A percentile compares a stretch with the other conserved stretches of the same genome.
Conservation (phyloP, 64 coral and sea anemone species). For the Stichodactyla mertensii region DNA sequence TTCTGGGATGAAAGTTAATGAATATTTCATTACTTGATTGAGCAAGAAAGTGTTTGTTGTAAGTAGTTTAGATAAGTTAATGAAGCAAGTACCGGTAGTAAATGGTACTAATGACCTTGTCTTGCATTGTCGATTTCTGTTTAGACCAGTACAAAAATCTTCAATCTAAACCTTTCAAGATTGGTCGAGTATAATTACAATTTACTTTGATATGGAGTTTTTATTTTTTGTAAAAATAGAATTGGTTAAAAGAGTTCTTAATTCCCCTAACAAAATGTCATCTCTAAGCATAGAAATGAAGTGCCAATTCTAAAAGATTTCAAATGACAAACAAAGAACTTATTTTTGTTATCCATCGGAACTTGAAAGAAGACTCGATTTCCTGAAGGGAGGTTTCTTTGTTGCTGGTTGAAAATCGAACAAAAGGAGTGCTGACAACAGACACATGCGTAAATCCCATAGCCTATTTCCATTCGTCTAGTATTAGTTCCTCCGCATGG, state of each 20-base stretch:
- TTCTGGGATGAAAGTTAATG: background rate
- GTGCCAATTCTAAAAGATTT: background rate
- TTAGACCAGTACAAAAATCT: background rate
- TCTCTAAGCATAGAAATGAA: background rate
- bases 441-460: conserved; percentile 12
- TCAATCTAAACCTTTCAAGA: background rate
- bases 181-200: background rate
- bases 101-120: conserved; percentile 2
- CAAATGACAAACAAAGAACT: conserved; percentile 6
- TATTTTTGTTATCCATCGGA: conserved; percentile 16
- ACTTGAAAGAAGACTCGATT: conserved; percentile 22
- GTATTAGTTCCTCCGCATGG: conserved; percentile 4
- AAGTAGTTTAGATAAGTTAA: conserved; percentile 13
- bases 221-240: conserved; percentile 4
- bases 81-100: conserved; percentile 12
- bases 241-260: background rate
- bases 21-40: conserved; percentile 16
- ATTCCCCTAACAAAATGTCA: conserved; percentile 5
- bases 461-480: conserved; percentile 1
- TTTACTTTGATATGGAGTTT: background rate
- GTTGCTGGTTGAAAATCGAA: conserved; percentile 10
- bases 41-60: conserved; percentile 9
- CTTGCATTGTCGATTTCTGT: background rate
- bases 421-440: conserved; percentile 5
- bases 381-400: conserved; percentile 16